Percentiles rank a stretch among this genome's conserved stretches.
These are phyloP conservation scores for Onthophagus taurus DNA, from an alignment of 1,140 invertebrate genomes.

Conservation along the genomic window DNA sequence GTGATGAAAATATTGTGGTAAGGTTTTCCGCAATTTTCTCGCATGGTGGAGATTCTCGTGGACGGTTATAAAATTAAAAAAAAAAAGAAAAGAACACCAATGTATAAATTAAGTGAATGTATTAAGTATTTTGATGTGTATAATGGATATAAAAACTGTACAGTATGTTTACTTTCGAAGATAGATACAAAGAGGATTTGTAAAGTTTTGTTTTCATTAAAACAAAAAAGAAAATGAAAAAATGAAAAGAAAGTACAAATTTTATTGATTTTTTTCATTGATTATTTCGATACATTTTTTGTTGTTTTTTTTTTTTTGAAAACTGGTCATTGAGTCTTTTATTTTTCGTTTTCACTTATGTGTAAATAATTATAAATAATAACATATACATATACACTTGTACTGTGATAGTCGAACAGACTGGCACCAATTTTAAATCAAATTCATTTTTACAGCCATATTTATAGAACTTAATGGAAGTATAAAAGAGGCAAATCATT, in stretches of 20 bases:
- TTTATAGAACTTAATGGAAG: too few species aligned
- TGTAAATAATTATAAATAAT: slow-evolving; percentile 2
- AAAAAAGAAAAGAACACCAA: too few species aligned
- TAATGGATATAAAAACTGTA: too few species aligned
- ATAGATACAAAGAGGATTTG: background rate
- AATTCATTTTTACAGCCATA: too few species aligned
- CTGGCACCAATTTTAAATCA: slow-evolving; percentile 24
- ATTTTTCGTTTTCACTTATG: background rate
- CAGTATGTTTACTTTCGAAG: too few species aligned
- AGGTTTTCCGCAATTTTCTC: too few species aligned
- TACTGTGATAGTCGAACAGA: slow-evolving; percentile 30
- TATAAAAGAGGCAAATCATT: too few species aligned
- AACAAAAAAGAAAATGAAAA: slow-evolving; percentile 10
- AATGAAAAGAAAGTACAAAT: background rate
- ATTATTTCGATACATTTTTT: slow-evolving; percentile 3
- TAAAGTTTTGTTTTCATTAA: slow-evolving; percentile 3
- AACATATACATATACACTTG: slow-evolving; percentile 15
- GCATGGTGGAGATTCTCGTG: too few species aligned
- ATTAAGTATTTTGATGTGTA: too few species aligned
- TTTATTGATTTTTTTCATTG: slow-evolving; percentile 10
- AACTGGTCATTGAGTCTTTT: background rate
- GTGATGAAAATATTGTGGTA: too few species aligned
- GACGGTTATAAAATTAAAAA: too few species aligned
- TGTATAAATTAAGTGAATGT: too few species aligned
- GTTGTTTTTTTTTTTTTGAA: slow-evolving; percentile 7